Conservation (phyloP, 2,888 invertebrate species). For the Melieria crassipennis region DNA sequence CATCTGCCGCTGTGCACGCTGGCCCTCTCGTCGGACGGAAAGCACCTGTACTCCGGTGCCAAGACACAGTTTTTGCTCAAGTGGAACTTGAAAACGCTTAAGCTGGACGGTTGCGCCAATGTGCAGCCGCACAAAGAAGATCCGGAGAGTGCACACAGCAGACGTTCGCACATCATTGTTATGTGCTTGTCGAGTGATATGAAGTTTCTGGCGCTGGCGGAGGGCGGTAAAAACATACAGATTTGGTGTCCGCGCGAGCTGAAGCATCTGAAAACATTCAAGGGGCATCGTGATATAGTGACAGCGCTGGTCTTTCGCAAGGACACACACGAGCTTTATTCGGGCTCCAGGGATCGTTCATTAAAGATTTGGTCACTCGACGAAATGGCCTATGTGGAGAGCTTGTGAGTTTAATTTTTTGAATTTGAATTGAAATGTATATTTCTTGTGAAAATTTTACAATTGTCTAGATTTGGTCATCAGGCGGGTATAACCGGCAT, state of each 20-base stretch:
- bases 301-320: constrained; percentile 85
- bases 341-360: constrained; percentile 79
- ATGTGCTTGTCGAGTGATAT: constrained; percentile 81
- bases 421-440: neutral
- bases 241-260: constrained; percentile 86
- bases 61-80: constrained; percentile 90
- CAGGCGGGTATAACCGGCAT: constrained; percentile 86
- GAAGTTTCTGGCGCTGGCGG: constrained; percentile 83
- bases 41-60: constrained; percentile 81
- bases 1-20: constrained; percentile 82
- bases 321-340: constrained; percentile 86
- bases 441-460: neutral
- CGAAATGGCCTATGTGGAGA: constrained; percentile 96
- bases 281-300: constrained; percentile 79
- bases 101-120: constrained; percentile 70
- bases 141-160: constrained; percentile 52
- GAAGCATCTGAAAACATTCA: constrained; percentile 81
- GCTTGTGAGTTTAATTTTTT: constrained; percentile 70
- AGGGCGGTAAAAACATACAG: constrained; percentile 76
- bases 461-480: constrained; percentile 76
- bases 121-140: constrained; percentile 64
- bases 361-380: constrained; percentile 96
- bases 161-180: constrained; percentile 69
- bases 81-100: constrained; percentile 77
- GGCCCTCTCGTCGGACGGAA: constrained; percentile 78